Evolutionary conservation across 2,888 invertebrate species (phyloP).

Genomic region (Phengaris alcon): DNA sequence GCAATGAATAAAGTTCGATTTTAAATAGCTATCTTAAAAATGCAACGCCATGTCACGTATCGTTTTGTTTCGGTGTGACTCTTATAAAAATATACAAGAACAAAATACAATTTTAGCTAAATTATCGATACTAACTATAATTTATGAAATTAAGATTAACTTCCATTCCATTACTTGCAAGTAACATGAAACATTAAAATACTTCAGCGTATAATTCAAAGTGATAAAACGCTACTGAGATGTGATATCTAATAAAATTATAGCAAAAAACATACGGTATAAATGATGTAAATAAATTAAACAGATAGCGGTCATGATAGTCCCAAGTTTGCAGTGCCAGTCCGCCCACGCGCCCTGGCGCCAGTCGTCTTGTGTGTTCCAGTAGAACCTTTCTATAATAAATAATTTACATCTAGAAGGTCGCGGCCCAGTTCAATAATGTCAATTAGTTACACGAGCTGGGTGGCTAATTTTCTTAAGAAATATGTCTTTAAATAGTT

Average conservation of each 20-base stretch:
- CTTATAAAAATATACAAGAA: no score
- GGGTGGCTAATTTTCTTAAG: slow-evolving; percentile 5
- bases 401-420: slow-evolving; percentile 31
- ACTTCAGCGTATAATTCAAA: slow-evolving; percentile 4
- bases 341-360: slow-evolving; percentile 56
- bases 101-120: no score
- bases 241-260: slow-evolving; percentile 5
- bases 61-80: no score
- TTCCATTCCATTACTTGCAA: not conserved
- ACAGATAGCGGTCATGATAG: slow-evolving; percentile 40
- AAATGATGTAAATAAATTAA: slow-evolving; percentile 30
- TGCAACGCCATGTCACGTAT: no score
- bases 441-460: slow-evolving; percentile 11
- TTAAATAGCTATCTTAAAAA: no score
- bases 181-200: not conserved
- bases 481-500: not conserved
- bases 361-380: slow-evolving; percentile 39
- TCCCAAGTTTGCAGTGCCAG: slow-evolving; percentile 53
- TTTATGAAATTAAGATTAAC: not conserved
- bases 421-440: slow-evolving; percentile 6
- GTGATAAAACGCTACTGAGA: not conserved
- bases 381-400: slow-evolving; percentile 32
- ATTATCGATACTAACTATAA: not conserved
- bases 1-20: no score
- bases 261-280: slow-evolving; percentile 27